Base-by-base conservation (phyloP, 2,113 vertebrate species). In the Nothobranchius kuhntae region DNA sequence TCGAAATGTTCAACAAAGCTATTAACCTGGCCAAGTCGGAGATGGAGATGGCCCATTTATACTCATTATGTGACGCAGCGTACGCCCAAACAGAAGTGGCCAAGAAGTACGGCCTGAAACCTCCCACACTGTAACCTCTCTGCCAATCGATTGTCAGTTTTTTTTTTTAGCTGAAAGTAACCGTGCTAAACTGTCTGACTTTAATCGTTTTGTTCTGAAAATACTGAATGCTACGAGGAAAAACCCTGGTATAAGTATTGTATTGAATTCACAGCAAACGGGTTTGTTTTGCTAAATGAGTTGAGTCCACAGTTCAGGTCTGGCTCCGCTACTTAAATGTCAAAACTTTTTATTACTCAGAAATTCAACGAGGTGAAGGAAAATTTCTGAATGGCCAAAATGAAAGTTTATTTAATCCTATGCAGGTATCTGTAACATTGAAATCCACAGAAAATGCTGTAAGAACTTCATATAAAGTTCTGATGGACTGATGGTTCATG, bases 1-100 rank as follows among this genome's bases (percentile, higher is more conserved):
- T 99, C 81, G 97, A 99, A 53, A 99, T 99, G 98, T 99, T 99
- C 92, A 98, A 98, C 94, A 98, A 97, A 93, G 97, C 98, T 77
- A 98, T 99, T 81, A 99, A 99, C 86, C 87, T 99, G 75, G 98
- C 98, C 85, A 99, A 99, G 88, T 99, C 98, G 0, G 98, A 99
- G 92, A 99, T 98, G 98, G 98, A 99, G 86, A 99, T 99, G 98
- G 96, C 97, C 56, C 98, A 99, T 80, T 93, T 99, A 61, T 99
- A 99, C 89, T 99, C 98, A 0, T 93, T 99, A 79, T 99, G 98
- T 63, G 97, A 99, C 65, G 98, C 96, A 80, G 97, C 98, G 47
- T 97, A 99, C 60, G 98, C 98, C 75, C 98, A 99, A 92, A 99
- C 97, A 11, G 97, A 99, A 92, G 98, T 99, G 86, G 97, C 96